Base-by-base conservation (phyloP, 2,888 invertebrate species). In the Metalampra italica region DNA sequence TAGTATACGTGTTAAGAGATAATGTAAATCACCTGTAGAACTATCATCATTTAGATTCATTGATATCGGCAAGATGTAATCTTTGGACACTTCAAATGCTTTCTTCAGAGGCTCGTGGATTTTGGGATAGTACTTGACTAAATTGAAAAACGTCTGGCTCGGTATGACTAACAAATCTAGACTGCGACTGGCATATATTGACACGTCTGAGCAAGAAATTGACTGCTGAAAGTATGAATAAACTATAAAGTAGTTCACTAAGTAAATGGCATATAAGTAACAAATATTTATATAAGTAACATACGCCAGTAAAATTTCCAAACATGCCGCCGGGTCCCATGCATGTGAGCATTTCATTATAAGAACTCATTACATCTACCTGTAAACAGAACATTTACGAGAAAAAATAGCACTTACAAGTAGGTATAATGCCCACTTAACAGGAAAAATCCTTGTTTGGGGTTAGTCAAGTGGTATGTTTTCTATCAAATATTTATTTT, bases 321-420 rank as follows among this genome's bases (percentile, higher is more conserved):
- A 90, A 89, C 82, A 91, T 86, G 1, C 90, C 90, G 9, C 90
- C 90, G 0, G 86, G 84, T 1, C 90, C 90, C 86, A 91, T 89
- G 55, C 84, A 87, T 2, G 87, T 84, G 15, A 90, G 76, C 82
- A 90, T 87, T 72, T 90, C 89, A 59, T 86, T 90, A 55, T 87
- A 89, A 1, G 87, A 82, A 41, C 79, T 79, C 45, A 86, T 64
- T 43, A 90, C 86, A 51, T 89, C 89, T 0, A 88, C 89, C 89
- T 89, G 50, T 36, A 49, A 51, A 22, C 22, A 22, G 5, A 22
- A 22, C 5, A 22, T 3, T 22, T 22, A 22, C 22, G 5, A 22
- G 22, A 54, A 39, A n/a, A n/a, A n/a, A n/a, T n/a, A n/a, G n/a
- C n/a, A n/a, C n/a, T n/a, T n/a, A 13, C 11, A 9, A 36, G 9